These are phyloP conservation scores for Drosophila lacteicornis DNA, from an alignment of 1,140 invertebrate genomes.

Conservation along the genomic window DNA sequence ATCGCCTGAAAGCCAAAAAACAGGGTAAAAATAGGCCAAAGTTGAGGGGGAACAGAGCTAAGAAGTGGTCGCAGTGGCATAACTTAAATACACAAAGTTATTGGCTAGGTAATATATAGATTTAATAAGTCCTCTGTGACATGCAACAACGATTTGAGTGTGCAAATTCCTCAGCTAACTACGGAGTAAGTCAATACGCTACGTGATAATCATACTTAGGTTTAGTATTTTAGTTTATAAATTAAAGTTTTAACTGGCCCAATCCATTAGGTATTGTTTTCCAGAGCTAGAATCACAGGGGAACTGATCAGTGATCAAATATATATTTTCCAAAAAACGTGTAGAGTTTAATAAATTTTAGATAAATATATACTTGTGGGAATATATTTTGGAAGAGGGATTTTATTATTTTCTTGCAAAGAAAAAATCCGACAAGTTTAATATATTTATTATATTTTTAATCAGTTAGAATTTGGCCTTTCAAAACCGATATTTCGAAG, in stretches of 20 bases:
- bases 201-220: slow-evolving; percentile 17
- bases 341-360: too few relatives aligned
- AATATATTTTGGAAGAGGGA: too few relatives aligned
- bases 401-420: too few relatives aligned
- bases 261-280: slow-evolving; percentile 14
- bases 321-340: neutral
- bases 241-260: slow-evolving; percentile 18
- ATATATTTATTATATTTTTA: too few relatives aligned
- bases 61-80: slow-evolving; percentile 6
- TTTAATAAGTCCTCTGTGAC: slow-evolving; percentile 2
- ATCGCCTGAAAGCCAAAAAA: slow-evolving; percentile 88
- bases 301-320: neutral
- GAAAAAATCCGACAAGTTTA: too few relatives aligned
- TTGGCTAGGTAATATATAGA: slow-evolving; percentile 7
- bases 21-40: neutral
- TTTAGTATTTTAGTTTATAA: slow-evolving; percentile 10
- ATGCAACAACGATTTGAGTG: slow-evolving; percentile 50
- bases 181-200: slow-evolving; percentile 28
- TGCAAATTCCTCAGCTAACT: slow-evolving; percentile 80
- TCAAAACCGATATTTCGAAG: too few relatives aligned
- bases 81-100: neutral
- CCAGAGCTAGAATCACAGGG: neutral
- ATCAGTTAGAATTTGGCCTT: too few relatives aligned
- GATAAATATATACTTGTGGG: too few relatives aligned
- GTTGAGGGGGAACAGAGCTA: neutral